A percentile compares a stretch with the other conserved stretches of the same genome.
Conservation (phyloP, 2,113 vertebrate genomes). For the Azemiops feae region DNA sequence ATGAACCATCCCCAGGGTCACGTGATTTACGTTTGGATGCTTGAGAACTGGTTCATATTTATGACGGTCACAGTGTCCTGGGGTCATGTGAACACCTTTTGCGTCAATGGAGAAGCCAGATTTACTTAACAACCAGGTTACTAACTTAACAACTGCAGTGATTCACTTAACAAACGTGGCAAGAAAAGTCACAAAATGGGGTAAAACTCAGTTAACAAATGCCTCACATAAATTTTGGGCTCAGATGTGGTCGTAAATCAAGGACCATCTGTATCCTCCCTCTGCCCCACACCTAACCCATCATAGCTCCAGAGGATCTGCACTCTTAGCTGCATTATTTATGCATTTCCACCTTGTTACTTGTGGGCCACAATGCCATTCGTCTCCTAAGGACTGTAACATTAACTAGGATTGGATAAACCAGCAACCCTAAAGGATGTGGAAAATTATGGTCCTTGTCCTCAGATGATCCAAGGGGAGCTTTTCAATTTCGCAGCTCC, state of each 20-base stretch:
- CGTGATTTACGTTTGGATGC: background rate
- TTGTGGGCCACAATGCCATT: background rate
- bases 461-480: background rate
- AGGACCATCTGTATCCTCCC: background rate
- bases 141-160: no score
- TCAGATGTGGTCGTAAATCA: background rate
- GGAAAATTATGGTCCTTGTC: background rate
- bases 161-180: no score
- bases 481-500: background rate
- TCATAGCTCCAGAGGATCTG: background rate
- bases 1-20: no score
- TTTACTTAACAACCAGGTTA: background rate
- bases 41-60: background rate
- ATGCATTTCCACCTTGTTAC: background rate
- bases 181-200: no score
- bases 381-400: background rate
- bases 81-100: background rate
- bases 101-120: background rate
- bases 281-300: background rate
- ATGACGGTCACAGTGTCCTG: accelerated
- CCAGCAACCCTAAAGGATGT: background rate
- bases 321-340: background rate
- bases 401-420: background rate
- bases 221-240: background rate
- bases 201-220: background rate